A percentile compares a stretch with the other conserved stretches of the same genome.
These are phyloP conservation scores for Rhodeus uyekii DNA, from an alignment of 2,797 vertebrate species.

Conservation along the genomic window DNA sequence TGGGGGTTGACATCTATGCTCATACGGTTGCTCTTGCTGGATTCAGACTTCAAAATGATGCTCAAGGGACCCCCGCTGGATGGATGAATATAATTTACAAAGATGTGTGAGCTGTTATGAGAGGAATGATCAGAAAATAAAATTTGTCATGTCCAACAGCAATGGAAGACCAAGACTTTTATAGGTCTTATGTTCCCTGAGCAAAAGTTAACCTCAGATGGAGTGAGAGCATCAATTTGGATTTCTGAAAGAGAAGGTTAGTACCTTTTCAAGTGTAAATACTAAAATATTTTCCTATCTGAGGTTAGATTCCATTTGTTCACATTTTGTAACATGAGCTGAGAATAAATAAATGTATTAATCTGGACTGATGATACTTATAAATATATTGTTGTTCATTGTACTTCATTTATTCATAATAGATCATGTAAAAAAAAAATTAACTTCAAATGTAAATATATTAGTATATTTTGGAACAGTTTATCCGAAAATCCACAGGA, in stretches of 20 bases:
- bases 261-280: not conserved
- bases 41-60: constrained; percentile 42
- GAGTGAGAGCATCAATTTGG: constrained; percentile 33
- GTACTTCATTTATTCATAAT: not conserved
- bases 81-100: constrained; percentile 39
- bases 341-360: not conserved
- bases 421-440: not conserved
- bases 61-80: constrained; percentile 17
- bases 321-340: not conserved
- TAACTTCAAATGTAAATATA: not conserved
- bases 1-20: constrained; percentile 18
- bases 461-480: not conserved
- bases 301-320: not conserved
- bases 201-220: constrained; percentile 14
- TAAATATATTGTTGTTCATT: not conserved
- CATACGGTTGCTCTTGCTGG: constrained; percentile 28
- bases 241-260: constrained; percentile 11
- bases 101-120: constrained; percentile 3
- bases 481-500: not conserved
- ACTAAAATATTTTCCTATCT: not conserved
- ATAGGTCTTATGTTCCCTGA: constrained; percentile 24
- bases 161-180: constrained; percentile 11
- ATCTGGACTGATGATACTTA: not conserved
- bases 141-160: constrained; percentile 24
- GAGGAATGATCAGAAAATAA: constrained; percentile 21